phyloP scores from a whole-genome alignment of 2,888 invertebrate genomes.

The Dynastes maya region DNA sequence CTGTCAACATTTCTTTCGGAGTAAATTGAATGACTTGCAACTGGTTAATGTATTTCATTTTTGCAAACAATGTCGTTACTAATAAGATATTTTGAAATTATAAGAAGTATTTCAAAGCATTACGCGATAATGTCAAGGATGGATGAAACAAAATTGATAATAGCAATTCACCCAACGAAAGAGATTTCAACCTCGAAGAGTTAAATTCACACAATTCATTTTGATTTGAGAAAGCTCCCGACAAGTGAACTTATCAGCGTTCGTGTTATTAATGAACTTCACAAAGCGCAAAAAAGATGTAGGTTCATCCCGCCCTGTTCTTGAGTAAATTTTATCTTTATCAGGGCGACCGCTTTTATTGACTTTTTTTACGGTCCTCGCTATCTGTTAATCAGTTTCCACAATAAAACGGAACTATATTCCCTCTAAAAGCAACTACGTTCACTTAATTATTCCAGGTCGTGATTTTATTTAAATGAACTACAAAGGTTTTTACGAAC shows the following conservation, averaged over 20 bases:
- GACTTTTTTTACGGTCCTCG: conserved; percentile 53
- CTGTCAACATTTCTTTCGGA: no score
- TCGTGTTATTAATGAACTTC: conserved; percentile 40
- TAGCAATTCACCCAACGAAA: not conserved
- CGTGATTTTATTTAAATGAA: conserved; percentile 54
- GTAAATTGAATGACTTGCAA: no score
- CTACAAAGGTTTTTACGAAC: conserved; percentile 44
- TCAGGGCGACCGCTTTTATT: conserved; percentile 52
- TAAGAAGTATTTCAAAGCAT: no score
- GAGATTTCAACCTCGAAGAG: not conserved
- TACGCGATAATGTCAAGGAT: no score
- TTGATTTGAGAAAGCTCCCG: conserved; percentile 24
- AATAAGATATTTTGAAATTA: no score
- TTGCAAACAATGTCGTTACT: no score
- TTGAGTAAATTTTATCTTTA: conserved; percentile 46
- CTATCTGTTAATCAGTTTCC: conserved; percentile 55
- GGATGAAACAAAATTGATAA: not conserved
- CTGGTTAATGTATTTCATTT: no score
- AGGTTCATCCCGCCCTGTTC: conserved; percentile 30
- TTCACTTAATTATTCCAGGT: conserved; percentile 55
- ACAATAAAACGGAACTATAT: conserved; percentile 56
- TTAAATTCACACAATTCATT: conserved; percentile 33
- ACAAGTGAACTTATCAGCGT: conserved; percentile 39
- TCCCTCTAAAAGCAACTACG: conserved; percentile 44
- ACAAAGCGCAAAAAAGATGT: conserved; percentile 33